Evolutionary conservation across 2,888 invertebrate genomes (phyloP).

Genomic region (Unio delphinus): DNA sequence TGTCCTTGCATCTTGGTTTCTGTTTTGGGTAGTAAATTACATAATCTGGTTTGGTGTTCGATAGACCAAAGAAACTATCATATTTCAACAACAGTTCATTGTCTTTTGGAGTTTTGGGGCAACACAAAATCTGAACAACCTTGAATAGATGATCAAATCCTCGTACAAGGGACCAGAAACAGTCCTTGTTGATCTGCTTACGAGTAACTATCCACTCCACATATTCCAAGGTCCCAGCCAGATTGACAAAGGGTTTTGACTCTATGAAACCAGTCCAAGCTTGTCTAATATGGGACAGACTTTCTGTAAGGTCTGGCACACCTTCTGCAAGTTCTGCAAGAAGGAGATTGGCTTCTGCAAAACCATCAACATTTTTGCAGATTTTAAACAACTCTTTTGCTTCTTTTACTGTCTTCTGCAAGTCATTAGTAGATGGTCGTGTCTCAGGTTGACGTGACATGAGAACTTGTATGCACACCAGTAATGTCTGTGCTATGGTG

Average conservation of each 20-base stretch:
- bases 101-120: slow-evolving; percentile 10
- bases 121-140: slow-evolving; percentile 25
- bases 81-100: too few relatives aligned
- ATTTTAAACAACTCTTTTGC: slow-evolving; percentile 30
- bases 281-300: slow-evolving; percentile 17
- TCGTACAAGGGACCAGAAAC: slow-evolving; percentile 14
- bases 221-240: slow-evolving; percentile 44
- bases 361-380: slow-evolving; percentile 16
- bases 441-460: slow-evolving; percentile 8
- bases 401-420: slow-evolving; percentile 21
- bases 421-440: neutral
- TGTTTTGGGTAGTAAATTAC: too few relatives aligned
- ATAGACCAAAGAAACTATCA: too few relatives aligned
- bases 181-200: slow-evolving; percentile 8
- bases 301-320: too few relatives aligned
- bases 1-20: too few relatives aligned
- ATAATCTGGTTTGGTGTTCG: too few relatives aligned
- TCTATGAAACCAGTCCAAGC: slow-evolving; percentile 36
- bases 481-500: slow-evolving; percentile 33
- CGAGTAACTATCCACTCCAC: slow-evolving; percentile 29
- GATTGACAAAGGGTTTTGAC: slow-evolving; percentile 34
- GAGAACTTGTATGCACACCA: slow-evolving; percentile 34
- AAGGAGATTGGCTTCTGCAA: slow-evolving; percentile 28
- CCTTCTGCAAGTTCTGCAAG: slow-evolving; percentile 15
- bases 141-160: slow-evolving; percentile 37